A percentile compares a stretch with the other conserved stretches of the same genome.
Conservation (phyloP, 2,113 vertebrate species). For the Phalacrocorax brasilianus region DNA sequence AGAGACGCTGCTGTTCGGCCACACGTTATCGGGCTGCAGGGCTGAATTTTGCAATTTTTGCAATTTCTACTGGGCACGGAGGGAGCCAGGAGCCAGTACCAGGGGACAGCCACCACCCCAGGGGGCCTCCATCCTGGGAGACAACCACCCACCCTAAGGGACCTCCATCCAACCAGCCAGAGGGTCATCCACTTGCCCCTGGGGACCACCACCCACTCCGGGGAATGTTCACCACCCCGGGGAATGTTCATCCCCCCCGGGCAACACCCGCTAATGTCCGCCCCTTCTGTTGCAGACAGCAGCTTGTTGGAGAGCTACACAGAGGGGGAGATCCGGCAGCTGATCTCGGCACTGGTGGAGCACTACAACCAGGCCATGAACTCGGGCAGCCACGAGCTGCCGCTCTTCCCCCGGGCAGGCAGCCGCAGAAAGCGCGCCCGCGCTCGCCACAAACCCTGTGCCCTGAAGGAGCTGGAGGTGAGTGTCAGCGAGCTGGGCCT, state of each 20-base stretch:
- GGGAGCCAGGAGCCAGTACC: background rate
- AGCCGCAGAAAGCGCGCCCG: slow-evolving; percentile 85
- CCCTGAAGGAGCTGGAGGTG: slow-evolving; percentile 82
- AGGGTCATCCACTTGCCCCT: too few species aligned
- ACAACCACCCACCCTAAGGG: rapidly evolving
- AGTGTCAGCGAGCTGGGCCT: slow-evolving; percentile 92
- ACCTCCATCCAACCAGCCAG: background rate
- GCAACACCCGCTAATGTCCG: rapidly evolving
- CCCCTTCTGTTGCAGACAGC: slow-evolving; percentile 77
- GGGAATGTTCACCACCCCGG: background rate
- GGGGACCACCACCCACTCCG: background rate
- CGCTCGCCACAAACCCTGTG: slow-evolving; percentile 74
- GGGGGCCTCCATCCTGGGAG: background rate
- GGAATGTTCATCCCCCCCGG: too few species aligned
- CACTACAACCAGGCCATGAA: slow-evolving; percentile 75
- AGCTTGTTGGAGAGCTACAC: slow-evolving; percentile 92
- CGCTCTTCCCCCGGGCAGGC: slow-evolving; percentile 44
- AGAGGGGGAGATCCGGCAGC: slow-evolving; percentile 85
- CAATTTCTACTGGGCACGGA: rapidly evolving
- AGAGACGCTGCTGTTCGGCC: rapidly evolving
- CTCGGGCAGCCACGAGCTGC: slow-evolving; percentile 64
- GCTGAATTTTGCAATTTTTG: background rate
- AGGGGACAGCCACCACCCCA: rapidly evolving
- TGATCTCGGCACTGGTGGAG: slow-evolving; percentile 80
- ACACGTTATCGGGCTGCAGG: rapidly evolving